phyloP scores from a whole-genome alignment of 2,797 vertebrate species.

The Brachyalestes nurse region DNA sequence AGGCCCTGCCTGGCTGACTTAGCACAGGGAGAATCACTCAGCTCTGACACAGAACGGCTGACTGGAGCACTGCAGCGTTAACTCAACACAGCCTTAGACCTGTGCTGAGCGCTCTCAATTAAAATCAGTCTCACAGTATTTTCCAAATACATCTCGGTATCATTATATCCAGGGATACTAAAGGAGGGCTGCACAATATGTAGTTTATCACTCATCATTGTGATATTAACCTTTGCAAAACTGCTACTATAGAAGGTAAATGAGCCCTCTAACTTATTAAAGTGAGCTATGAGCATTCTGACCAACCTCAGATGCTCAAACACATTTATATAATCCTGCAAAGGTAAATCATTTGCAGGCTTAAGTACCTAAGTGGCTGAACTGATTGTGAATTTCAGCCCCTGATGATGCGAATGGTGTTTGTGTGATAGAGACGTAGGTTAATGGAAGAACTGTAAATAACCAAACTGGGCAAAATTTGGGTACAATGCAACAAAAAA shows the following conservation, averaged over 20 bases:
- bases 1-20: conserved; percentile 22
- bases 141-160: not conserved
- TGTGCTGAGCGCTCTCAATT: not conserved
- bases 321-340: too few relatives aligned
- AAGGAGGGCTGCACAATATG: not conserved
- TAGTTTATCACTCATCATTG: not conserved
- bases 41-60: conserved; percentile 24
- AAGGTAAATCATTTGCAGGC: too few relatives aligned
- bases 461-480: too few relatives aligned
- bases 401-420: too few relatives aligned
- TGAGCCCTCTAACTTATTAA: too few relatives aligned
- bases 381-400: too few relatives aligned
- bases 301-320: too few relatives aligned
- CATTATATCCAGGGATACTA: not conserved
- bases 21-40: conserved; percentile 23
- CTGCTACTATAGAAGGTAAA: not conserved
- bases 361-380: too few relatives aligned
- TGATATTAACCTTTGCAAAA: not conserved
- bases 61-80: conserved; percentile 30
- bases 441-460: too few relatives aligned
- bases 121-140: not conserved
- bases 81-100: not conserved
- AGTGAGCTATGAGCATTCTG: too few relatives aligned
- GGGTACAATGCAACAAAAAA: too few relatives aligned
- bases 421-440: too few relatives aligned